Base-by-base conservation (phyloP, 2,113 vertebrate genomes). In the Brevimyrus niger region DNA sequence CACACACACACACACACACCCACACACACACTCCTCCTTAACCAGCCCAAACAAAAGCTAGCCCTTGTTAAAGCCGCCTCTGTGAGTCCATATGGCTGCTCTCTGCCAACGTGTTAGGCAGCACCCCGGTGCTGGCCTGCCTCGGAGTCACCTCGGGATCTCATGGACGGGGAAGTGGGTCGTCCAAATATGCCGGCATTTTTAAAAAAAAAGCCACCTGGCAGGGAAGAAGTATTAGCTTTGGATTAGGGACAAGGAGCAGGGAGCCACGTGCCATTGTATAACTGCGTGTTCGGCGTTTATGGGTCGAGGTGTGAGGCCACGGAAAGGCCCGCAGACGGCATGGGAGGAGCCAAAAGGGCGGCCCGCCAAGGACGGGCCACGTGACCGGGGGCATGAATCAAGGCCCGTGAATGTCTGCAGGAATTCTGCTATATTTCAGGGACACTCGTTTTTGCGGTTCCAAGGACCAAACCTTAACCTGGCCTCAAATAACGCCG, bases 401-500 rank as follows among this genome's bases (percentile, higher is more conserved):
- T 23, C 17, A 17, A 4, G 82, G 21, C 17, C 17, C 44, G 46
- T 91, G 89, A 69, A 69, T 15, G 13, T 80, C 15, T 6, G 31
- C 42, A 53, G 42, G 51, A 80, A 38, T 80, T 42, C 7, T 7
- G 35, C 86, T 48, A 27, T 23, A 88, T 90, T 69, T 84, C 80
- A 69, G 84, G 47, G 48, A 61, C 17, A 1, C 94, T 93, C 88
- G 93, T 93, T 94, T 90, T 88, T 91, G 31, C 3, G 6, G 73
- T n/a, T 90, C 93, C 94, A 73, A 55, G 92, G 91, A 94, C 90
- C 90, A 92, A 92, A 93, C 90, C 90, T 91, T 92, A 90, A 87
- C 92, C 90, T 92, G 94, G 94, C 93, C 94, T 93, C 94, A 96
- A 96, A 94, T 96, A 94, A 96, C 95, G 94, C 95, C 94, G 93